Percentiles rank a stretch among this genome's conserved stretches.
Evolutionary conservation across 2,797 vertebrate genomes (phyloP).

Genomic region (Pygocentrus nattereri): DNA sequence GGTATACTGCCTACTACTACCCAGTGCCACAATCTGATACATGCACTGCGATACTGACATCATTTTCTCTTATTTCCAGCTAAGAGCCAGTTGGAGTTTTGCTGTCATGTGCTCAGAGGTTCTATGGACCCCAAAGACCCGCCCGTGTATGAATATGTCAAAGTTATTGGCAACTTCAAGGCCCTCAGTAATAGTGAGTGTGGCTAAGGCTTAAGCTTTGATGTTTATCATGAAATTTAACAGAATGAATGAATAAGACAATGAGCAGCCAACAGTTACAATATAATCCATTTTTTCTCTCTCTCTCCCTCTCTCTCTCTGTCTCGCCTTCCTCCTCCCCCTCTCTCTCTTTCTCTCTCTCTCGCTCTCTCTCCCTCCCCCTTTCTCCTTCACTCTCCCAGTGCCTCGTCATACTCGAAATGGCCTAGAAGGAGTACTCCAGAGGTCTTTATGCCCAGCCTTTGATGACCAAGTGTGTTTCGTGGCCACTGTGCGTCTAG

Average conservation of each 20-base stretch:
- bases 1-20: too few relatives aligned
- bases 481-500: constrained; percentile 94
- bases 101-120: constrained; percentile 96
- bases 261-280: too few relatives aligned
- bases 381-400: constrained; percentile 56
- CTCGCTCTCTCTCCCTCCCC: not conserved
- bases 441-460: constrained; percentile 87
- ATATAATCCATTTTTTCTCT: not conserved
- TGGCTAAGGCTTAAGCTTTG: constrained; percentile 28
- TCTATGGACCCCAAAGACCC: constrained; percentile 92
- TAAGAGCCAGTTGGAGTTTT: constrained; percentile 97
- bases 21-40: too few relatives aligned
- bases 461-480: constrained; percentile 97
- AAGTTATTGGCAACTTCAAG: constrained; percentile 98
- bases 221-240: not conserved
- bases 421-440: constrained; percentile 93
- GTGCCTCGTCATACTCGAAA: constrained; percentile 91
- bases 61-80: constrained; percentile 72
- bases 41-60: not conserved
- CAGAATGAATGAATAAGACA: not conserved
- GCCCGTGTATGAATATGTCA: constrained; percentile 94
- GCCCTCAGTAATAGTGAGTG: constrained; percentile 90
- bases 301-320: too few relatives aligned
- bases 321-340: too few relatives aligned
- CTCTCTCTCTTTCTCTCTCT: not conserved